Percentiles rank a stretch among this genome's conserved stretches.
phyloP scores from a whole-genome alignment of 2,888 invertebrate genomes.

The Matsumyia berberina region DNA sequence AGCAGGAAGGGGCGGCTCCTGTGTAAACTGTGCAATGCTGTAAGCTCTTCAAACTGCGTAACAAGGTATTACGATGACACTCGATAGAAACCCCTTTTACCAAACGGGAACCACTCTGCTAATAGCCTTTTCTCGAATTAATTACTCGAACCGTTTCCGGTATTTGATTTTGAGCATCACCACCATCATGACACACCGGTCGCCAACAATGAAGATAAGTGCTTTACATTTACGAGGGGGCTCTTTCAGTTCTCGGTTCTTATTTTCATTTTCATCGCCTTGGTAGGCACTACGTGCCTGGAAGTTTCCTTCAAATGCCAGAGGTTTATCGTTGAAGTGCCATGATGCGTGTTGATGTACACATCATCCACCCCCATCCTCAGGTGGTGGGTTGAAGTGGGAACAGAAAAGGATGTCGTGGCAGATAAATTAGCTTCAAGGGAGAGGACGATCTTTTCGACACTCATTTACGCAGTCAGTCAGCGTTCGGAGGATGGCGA shows the following conservation, averaged over 20 bases:
- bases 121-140: slow-evolving; percentile 29
- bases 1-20: neutral
- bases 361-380: neutral
- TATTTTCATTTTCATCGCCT: neutral
- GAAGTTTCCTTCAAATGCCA: slow-evolving; percentile 10
- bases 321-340: slow-evolving; percentile 25
- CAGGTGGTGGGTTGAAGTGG: neutral
- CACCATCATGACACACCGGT: neutral
- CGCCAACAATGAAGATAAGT: slow-evolving; percentile 24
- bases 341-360: slow-evolving; percentile 25
- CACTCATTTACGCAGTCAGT: slow-evolving; percentile 17
- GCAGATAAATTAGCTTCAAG: slow-evolving; percentile 24
- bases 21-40: neutral
- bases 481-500: neutral
- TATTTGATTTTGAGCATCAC: slow-evolving; percentile 34
- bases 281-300: slow-evolving; percentile 3
- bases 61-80: slow-evolving; percentile 11
- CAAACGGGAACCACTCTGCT: slow-evolving; percentile 10
- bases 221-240: slow-evolving; percentile 3
- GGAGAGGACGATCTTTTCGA: slow-evolving; percentile 11
- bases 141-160: slow-evolving; percentile 37
- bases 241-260: neutral
- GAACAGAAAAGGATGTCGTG: slow-evolving; percentile 7
- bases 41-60: neutral
- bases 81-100: slow-evolving; percentile 24